Conservation (phyloP, 2,888 invertebrate species). For the Galerucella nymphaeae region DNA sequence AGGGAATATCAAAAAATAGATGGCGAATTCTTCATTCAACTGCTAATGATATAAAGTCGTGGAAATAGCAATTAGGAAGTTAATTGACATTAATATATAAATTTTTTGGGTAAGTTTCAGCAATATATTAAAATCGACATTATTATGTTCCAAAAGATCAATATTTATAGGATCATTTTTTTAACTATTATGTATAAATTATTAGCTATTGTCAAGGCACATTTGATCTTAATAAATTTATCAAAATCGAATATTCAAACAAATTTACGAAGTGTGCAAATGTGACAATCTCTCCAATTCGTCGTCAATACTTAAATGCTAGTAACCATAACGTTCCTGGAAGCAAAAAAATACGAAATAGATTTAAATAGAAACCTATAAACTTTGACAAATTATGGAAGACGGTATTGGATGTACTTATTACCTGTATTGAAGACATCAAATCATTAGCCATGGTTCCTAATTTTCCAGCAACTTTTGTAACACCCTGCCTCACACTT, state of each 20-base stretch:
- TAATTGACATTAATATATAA: no score
- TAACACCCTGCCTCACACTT: conserved; percentile 95
- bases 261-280: conserved; percentile 44
- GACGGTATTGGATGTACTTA: neutral
- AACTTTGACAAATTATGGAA: no score
- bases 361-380: no score
- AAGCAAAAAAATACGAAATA: conserved; percentile 37
- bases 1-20: no score
- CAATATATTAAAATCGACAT: neutral
- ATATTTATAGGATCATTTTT: neutral
- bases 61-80: no score
- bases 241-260: conserved; percentile 39
- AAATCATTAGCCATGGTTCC: conserved; percentile 95
- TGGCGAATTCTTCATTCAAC: no score
- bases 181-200: conserved; percentile 13
- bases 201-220: conserved; percentile 43
- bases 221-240: conserved; percentile 43
- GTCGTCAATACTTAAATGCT: conserved; percentile 45
- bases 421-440: conserved; percentile 90
- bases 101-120: no score
- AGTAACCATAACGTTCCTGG: conserved; percentile 60
- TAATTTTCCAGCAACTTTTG: conserved; percentile 96
- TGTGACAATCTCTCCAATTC: conserved; percentile 38
- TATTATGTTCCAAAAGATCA: conserved; percentile 8
- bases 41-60: no score